Evolutionary conservation across 2,888 invertebrate species (phyloP), one percentile per base, ranked within the genome.

Genomic region (Drosophila quinaria): DNA sequence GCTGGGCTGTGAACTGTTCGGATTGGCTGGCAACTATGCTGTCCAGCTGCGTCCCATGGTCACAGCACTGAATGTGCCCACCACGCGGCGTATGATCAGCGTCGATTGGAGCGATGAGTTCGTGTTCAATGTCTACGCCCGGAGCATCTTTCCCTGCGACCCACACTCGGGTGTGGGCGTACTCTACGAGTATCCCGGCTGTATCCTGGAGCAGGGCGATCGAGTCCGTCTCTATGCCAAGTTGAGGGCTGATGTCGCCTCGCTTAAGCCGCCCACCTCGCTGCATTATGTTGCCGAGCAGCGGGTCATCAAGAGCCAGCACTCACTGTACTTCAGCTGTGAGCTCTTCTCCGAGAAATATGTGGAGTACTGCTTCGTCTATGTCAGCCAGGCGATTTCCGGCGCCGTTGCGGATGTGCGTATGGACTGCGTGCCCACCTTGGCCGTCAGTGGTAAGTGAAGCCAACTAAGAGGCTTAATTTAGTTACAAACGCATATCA

Each of bases 281-380:
- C 74, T 93, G 64, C 94, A 94, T 82, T 96, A 96, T 89, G 94
- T 96, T 17, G 94, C 95, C 35, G 96, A 96, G 90, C 94, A 95
- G 72, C 93, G 94, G 70, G 95, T 95, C 44, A 92, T 93, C 71
- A 95, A 96, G 79, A 96, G 96, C 6, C 95, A 95, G 88, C 96
- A 97, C 92, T 95, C 95, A 19, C 94, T 97, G 11, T 93, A 94
- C 79, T 97, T 97, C 92, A 96, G 95, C 92, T 97, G 97, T 90
- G 96, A 96, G 15, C 93, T 97, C 49, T 97, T 97, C 93, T 95
- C 95, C 54, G 97, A 97, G 92, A 94, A 95, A 54, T 97, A 95
- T 90, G 95, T 97, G 29, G 97, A 97, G 91, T 97, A 97, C 90
- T 97, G 97, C 93, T 97, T 97, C 93, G 96, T 96, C 62, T 97